Evolutionary conservation across 2,113 vertebrate genomes (phyloP).

Genomic region (Rafetus swinhoei): DNA sequence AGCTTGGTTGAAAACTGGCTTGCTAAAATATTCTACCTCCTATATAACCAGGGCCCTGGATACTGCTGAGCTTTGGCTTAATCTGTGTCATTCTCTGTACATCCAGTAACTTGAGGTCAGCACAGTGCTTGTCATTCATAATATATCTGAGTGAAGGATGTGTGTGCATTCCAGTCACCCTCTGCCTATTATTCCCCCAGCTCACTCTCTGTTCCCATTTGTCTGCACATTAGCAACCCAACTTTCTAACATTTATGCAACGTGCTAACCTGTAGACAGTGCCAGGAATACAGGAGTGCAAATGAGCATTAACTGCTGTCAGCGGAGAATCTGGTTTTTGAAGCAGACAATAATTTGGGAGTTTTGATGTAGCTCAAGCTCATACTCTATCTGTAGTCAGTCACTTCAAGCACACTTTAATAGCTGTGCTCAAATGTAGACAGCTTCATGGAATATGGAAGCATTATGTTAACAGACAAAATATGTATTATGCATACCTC

Average conservation of each 20-base stretch:
- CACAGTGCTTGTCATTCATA: background rate
- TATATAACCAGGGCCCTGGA: background rate
- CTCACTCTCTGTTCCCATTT: background rate
- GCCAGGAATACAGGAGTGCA: background rate
- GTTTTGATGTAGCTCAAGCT: background rate
- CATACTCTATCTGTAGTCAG: accelerated
- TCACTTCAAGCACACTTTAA: background rate
- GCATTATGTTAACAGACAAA: conserved; percentile 35
- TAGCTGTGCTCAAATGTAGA: background rate
- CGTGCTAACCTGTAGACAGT: background rate
- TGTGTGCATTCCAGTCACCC: background rate
- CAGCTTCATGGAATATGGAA: conserved; percentile 1
- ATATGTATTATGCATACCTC: background rate
- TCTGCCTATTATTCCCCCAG: background rate
- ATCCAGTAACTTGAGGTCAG: conserved; percentile 1
- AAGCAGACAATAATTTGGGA: background rate
- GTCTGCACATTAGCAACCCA: background rate
- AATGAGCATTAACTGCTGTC: background rate
- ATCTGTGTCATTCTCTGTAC: background rate
- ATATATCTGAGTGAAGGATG: background rate
- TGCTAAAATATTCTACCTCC: background rate
- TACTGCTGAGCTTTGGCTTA: accelerated
- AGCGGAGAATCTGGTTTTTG: background rate
- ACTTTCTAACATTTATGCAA: background rate
- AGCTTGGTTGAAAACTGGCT: background rate